phyloP scores from a whole-genome alignment of 2,888 invertebrate species.

The Chrysolina americana region DNA sequence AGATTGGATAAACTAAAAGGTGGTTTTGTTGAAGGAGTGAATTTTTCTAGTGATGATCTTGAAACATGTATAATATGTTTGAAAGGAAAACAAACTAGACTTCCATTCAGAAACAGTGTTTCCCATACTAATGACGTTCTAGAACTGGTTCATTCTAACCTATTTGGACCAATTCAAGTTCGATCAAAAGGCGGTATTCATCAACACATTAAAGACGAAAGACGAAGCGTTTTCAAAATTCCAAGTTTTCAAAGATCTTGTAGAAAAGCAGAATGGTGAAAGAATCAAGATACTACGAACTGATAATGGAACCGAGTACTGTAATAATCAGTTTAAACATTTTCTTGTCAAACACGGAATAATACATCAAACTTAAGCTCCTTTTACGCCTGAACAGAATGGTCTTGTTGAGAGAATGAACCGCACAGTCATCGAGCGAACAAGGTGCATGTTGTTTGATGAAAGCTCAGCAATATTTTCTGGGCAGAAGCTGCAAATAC shows the following conservation, averaged over 20 bases:
- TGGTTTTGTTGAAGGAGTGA: not conserved
- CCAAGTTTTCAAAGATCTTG: not conserved
- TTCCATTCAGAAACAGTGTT: not conserved
- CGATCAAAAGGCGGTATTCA: not conserved
- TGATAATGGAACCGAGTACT: not conserved
- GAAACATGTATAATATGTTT: not conserved
- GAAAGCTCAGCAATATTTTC: not conserved
- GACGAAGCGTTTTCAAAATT: not conserved
- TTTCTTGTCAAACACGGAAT: not conserved
- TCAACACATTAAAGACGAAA: not conserved
- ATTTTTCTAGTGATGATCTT: not conserved
- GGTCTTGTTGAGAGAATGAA: not conserved
- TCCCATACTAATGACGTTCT: not conserved
- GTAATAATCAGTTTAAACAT: not conserved
- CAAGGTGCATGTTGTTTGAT: slow-evolving; percentile 9
- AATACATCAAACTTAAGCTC: not conserved
- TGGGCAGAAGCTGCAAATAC: not conserved
- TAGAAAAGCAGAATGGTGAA: not conserved
- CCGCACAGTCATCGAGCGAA: not conserved
- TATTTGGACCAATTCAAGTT: not conserved
- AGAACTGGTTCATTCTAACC: not conserved
- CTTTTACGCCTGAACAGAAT: not conserved
- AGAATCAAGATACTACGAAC: not conserved
- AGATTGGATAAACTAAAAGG: not conserved
- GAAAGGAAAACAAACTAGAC: not conserved